Evolutionary conservation across 2,113 vertebrate genomes (phyloP).

Genomic region (Festucalex cinctus): DNA sequence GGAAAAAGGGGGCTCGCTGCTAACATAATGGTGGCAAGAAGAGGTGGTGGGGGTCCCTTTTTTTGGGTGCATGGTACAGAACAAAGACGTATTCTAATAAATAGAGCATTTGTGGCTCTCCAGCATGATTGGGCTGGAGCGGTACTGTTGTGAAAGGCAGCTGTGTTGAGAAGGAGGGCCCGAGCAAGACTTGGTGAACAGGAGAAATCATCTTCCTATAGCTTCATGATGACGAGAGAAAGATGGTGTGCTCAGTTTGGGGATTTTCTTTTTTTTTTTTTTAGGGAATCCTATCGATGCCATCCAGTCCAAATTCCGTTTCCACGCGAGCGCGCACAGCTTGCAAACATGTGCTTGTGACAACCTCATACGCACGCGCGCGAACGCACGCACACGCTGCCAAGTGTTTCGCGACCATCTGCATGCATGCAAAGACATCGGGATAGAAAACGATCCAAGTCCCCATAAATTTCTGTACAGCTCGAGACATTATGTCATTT

Average conservation of each 20-base stretch:
- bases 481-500: not conserved
- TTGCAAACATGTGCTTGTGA: constrained; percentile 8
- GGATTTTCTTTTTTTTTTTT: no score
- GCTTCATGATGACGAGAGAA: not conserved
- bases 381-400: not conserved
- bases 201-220: no score
- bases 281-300: no score
- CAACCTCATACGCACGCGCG: not conserved
- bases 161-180: constrained; percentile 6
- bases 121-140: constrained; percentile 10
- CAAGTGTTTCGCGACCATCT: not conserved
- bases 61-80: constrained; percentile 2
- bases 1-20: not conserved
- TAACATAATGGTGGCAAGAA: not conserved
- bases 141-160: constrained; percentile 1
- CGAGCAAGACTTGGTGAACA: not conserved
- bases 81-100: constrained; percentile 16
- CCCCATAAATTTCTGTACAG: not conserved
- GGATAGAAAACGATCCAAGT: not conserved
- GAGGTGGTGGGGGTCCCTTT: not conserved
- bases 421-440: not conserved
- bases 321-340: not conserved
- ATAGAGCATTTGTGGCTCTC: constrained; percentile 7
- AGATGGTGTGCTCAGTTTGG: not conserved
- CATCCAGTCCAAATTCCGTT: not conserved